Evolutionary conservation across 2,797 vertebrate genomes (phyloP).

Genomic region (Lagodon rhomboides): DNA sequence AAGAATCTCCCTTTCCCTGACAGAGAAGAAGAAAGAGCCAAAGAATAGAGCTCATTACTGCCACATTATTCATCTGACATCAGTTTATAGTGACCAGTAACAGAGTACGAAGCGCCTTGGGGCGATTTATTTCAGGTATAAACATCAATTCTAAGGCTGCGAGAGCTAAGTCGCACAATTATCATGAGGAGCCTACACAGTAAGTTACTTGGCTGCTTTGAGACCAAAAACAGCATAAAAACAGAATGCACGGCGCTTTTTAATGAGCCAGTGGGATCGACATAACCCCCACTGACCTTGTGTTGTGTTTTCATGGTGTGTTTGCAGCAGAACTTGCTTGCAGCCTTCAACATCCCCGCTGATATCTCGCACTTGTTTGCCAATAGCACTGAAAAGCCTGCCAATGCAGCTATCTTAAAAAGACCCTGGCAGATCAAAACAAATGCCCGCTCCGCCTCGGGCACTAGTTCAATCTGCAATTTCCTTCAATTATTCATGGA

Average conservation of each 20-base stretch:
- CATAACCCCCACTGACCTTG: constrained; percentile 38
- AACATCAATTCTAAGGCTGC: neutral
- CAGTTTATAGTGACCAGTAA: constrained; percentile 1
- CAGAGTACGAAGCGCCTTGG: neutral
- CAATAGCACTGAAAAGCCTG: constrained; percentile 63
- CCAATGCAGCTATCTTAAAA: constrained; percentile 70
- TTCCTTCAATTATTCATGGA: constrained; percentile 76
- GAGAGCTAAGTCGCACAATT: constrained; percentile 7
- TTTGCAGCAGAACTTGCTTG: constrained; percentile 35
- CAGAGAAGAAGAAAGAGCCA: constrained; percentile 14
- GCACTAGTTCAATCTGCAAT: constrained; percentile 62
- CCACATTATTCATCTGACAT: constrained; percentile 8
- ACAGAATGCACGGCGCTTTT: constrained; percentile 33
- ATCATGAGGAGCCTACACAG: neutral
- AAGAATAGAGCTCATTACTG: neutral
- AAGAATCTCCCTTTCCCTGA: constrained; percentile 90
- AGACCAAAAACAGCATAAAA: constrained; percentile 28
- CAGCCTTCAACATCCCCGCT: constrained; percentile 38
- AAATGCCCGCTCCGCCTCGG: constrained; percentile 66
- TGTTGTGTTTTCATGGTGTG: constrained; percentile 38
- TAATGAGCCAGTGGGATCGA: constrained; percentile 47
- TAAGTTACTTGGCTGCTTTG: constrained; percentile 7
- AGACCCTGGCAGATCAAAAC: constrained; percentile 73
- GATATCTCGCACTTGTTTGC: constrained; percentile 49
- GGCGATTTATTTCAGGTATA: neutral